Evolutionary conservation across 2,113 vertebrate genomes (phyloP).

Genomic region (Trochalopteron elliotii): DNA sequence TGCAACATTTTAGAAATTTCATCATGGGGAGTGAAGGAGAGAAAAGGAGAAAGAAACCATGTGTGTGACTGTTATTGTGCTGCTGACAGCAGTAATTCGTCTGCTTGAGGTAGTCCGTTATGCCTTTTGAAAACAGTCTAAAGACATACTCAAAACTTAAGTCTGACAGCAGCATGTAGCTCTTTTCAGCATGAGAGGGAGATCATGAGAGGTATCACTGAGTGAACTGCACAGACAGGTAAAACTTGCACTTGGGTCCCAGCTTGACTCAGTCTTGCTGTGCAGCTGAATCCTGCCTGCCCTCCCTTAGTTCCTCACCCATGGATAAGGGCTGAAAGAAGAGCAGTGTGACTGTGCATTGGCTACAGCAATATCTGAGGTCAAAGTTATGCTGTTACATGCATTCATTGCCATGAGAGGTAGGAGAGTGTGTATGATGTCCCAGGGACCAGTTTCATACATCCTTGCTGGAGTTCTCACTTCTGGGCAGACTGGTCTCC

Average conservation of each 20-base stretch:
- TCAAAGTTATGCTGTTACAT: not conserved
- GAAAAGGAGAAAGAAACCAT: not conserved
- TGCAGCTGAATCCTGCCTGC: not conserved
- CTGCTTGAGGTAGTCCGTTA: not conserved
- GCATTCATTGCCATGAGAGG: not conserved
- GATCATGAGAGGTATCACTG: not conserved
- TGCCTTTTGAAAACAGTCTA: not conserved
- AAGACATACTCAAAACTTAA: not conserved
- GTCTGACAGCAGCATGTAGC: not conserved
- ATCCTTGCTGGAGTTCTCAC: not conserved
- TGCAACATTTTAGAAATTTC: not conserved
- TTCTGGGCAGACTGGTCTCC: not conserved
- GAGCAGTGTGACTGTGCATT: too few species aligned
- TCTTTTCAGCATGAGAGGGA: not conserved
- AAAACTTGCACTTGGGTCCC: not conserved
- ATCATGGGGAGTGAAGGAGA: not conserved
- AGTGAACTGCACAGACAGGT: not conserved
- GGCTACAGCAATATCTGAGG: not conserved
- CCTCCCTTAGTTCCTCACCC: not conserved
- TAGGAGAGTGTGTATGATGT: not conserved
- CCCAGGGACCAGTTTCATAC: not conserved
- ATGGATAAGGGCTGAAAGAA: not conserved
- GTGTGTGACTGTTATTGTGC: not conserved
- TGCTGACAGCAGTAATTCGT: not conserved
- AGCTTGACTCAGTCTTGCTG: not conserved